Base-by-base conservation (phyloP, 2,888 invertebrate species). In the Yponomeuta sedellus region DNA sequence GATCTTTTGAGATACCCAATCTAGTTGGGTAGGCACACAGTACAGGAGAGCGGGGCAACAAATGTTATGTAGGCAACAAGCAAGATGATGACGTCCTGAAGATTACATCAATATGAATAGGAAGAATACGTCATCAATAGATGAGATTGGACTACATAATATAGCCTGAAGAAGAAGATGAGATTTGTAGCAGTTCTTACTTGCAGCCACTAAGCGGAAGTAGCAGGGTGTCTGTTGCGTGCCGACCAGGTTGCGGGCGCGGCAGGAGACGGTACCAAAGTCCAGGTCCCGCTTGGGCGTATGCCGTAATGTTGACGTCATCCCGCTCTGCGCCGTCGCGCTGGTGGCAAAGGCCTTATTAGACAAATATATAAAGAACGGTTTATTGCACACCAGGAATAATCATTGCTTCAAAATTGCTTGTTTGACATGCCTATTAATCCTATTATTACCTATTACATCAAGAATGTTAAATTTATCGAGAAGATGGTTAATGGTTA, bases 211-310 rank as follows among this genome's bases (percentile, higher is more conserved):
- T 69, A 97, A 94, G 85, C 95, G 96, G 88, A 96, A 97, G 72
- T 96, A 91, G 81, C 97, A 97, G 0, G 97, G 97, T 61, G 92
- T 88, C 76, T 94, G 93, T 85, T 97, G 97, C 72, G 92, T 92
- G 44, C 97, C 97, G 70, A 97, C 96, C 20, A 94, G 92, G 87
- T 97, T 97, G 74, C 92, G 92, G 10, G 96, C 97, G 91, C 94
- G 94, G 80, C 97, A 97, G 66, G 95, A 93, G 67, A 97, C 92
- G 5, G 96, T 96, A 10, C 97, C 97, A 79, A 96, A 97, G 85
- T 97, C 97, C 90, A 95, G 92, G 82, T 97, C 97, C 34, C 94
- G 93, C 64, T 93, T 92, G 1, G 97, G 97, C 10, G 96, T 96
- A 85, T 97, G 97, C 80, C 95, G 95, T 68, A 97, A 92, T 40